A percentile compares a stretch with the other conserved stretches of the same genome.
Conservation (phyloP, 2,888 invertebrate species). For the Philopedon plagiatum region DNA sequence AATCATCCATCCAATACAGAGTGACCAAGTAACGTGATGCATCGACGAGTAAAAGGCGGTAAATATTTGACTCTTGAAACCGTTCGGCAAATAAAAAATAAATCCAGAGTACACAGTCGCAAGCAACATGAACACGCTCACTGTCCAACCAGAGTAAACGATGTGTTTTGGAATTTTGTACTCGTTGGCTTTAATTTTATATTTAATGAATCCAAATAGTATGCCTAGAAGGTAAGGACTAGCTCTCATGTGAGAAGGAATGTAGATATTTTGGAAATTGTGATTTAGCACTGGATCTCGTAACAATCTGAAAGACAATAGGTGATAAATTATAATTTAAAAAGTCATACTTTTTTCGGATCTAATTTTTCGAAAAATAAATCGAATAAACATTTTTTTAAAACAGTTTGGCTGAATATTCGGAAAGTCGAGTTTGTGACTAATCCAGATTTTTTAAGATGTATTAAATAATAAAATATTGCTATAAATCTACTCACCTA, state of each 20-base stretch:
- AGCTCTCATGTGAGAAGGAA: conserved; percentile 61
- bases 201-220: conserved; percentile 59
- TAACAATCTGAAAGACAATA: conserved; percentile 59
- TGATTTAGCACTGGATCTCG: conserved; percentile 57
- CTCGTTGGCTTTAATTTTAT: conserved; percentile 53
- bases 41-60: conserved; percentile 60
- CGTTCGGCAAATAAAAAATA: conserved; percentile 60
- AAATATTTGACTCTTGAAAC: conserved; percentile 54
- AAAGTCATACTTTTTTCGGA: conserved; percentile 33
- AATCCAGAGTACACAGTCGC: conserved; percentile 58
- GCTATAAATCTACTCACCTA: conserved; percentile 52
- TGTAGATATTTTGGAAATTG: conserved; percentile 59
- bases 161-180: conserved; percentile 55
- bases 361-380: conserved; percentile 49
- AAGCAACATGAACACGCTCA: conserved; percentile 50
- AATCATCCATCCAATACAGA: conserved; percentile 60
- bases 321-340: neutral
- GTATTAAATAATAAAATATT: neutral
- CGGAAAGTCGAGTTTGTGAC: too few relatives aligned
- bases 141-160: conserved; percentile 57
- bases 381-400: too few relatives aligned
- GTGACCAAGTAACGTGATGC: conserved; percentile 61
- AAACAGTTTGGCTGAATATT: too few relatives aligned
- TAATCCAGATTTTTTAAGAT: neutral
- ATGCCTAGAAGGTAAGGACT: conserved; percentile 62